Base-by-base conservation (phyloP, 2,113 vertebrate genomes). In the Alexandromys fortis region DNA sequence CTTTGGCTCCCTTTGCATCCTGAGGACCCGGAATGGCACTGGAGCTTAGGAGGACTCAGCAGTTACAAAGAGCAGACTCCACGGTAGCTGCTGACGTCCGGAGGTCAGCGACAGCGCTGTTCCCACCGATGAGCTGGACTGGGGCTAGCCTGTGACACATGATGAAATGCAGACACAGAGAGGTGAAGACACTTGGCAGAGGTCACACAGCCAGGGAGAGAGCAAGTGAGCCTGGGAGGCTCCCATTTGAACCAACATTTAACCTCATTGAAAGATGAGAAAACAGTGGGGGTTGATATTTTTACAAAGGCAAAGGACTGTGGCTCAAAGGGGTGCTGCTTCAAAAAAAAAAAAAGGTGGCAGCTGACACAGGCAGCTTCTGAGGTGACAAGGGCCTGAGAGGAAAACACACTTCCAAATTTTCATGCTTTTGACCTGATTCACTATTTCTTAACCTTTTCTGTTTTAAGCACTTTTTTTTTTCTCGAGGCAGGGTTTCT, bases 271-370 rank as follows among this genome's bases (percentile, higher is more conserved):
- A 81, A 92, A 77, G 89, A 78, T 45, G 76, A 92, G 77, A 38
- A 85, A 93, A 92, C 4, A 79, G 70, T 81, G 67, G n/a, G 35
- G n/a, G 78, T 24, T 55, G 68, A 87, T 45, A 16, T 33, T 94
- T 77, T 68, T 67, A 22, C 52, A 90, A 95, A 87, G 42, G 19
- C 45, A 61, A 77, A 78, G 85, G 30, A 52, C 65, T 52, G 58
- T 47, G 22, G 58, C 10, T 91, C 52, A 75, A 92, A 90, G 28
- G 33, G 78, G 55, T 42, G 24, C 92, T 65, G 11, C 63, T 58
- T 63, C 5, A 92, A 42, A 42, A 42, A 63, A 82, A 94, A 30
- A 52, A 92, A 68, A 82, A 94, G 67, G 91, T 89, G 86, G 28
- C 19, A 4, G 8, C 70, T 73, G 70, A 38, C 70, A 72, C 58